Evolutionary conservation across 2,113 vertebrate genomes (phyloP), one percentile per base, ranked within the genome.

Genomic region (Caloenas nicobarica): DNA sequence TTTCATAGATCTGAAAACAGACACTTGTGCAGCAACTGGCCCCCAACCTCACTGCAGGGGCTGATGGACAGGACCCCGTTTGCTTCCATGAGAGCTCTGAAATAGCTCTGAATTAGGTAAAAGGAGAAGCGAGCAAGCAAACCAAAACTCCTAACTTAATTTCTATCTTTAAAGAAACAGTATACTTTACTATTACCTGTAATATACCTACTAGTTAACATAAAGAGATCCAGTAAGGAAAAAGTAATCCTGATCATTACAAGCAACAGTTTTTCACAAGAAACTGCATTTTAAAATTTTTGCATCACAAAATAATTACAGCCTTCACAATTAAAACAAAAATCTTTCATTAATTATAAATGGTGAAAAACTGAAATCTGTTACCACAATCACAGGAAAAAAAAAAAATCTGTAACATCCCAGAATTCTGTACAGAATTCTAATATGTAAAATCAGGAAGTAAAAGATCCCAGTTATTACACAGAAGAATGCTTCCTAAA

Each of bases 21-120:
- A 22, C 56, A 60, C 54, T 36, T 1, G 10, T 10, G 29, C 21
- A 54, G 25, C 0, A 0, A 40, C 25, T 50, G 36, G 38, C 40
- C 31, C 1, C 3, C 31, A 61, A 24, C 16, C 62, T 72, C 36
- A 10, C 12, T 31, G 40, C 9, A 0, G 0, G 22, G 26, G 9
- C 16, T 53, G 62, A 80, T 8, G 31, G 77, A 58, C 46, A 65
- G 16, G 50, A 76, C 40, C 18, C 1, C 2, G 7, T 54, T 71
- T 44, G 31, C 51, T 65, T 65, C 86, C n/a, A 0, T 7, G 10
- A 66, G 15, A 85, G 34, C 29, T 65, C 57, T 53, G 57, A 77
- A 68, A 89, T 7, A 5, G 61, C 17, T 78, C n/a, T 72, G 33
- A 64, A 86, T 6, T 3, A 40, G 22, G 24, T 34, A 73, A 88